These are phyloP conservation scores for Pilophorus perplexus DNA, from an alignment of 2,888 invertebrate species.

Conservation along the genomic window DNA sequence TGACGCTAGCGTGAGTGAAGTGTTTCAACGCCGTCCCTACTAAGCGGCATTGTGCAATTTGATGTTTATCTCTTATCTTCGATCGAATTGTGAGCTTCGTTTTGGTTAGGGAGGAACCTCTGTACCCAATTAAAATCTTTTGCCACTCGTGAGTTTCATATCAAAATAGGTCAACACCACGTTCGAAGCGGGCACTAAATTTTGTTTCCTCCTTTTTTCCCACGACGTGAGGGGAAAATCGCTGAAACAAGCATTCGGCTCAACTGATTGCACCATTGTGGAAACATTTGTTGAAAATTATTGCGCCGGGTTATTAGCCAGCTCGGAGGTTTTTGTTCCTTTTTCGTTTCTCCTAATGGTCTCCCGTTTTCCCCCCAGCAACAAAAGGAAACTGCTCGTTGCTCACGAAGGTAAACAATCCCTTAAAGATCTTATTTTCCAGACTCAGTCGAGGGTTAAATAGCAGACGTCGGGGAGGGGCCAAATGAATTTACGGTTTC, in stretches of 20 bases:
- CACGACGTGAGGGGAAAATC: not conserved
- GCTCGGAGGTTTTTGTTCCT: not conserved
- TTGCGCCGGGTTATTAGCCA: constrained; percentile 14
- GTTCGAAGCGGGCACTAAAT: too few relatives aligned
- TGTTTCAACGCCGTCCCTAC: too few relatives aligned
- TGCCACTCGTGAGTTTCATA: too few relatives aligned
- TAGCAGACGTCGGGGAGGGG: not conserved
- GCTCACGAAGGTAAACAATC: constrained; percentile 10
- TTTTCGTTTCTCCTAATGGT: constrained; percentile 13
- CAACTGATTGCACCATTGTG: not conserved
- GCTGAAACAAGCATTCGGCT: not conserved
- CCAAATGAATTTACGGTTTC: constrained; percentile 1
- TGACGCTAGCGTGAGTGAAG: too few relatives aligned
- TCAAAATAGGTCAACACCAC: too few relatives aligned
- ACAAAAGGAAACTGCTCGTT: not conserved
- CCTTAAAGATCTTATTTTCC: constrained; percentile 7
- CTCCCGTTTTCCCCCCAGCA: not conserved
- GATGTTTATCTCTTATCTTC: too few relatives aligned
- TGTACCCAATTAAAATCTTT: too few relatives aligned
- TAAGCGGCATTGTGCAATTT: too few relatives aligned
- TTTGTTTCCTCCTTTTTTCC: too few relatives aligned
- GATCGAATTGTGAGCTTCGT: too few relatives aligned
- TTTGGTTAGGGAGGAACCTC: too few relatives aligned
- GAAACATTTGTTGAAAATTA: constrained; percentile 15
- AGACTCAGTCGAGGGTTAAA: not conserved